These are phyloP conservation scores for Zosterops borbonicus DNA, from an alignment of 2,113 vertebrate genomes.

Conservation along the genomic window DNA sequence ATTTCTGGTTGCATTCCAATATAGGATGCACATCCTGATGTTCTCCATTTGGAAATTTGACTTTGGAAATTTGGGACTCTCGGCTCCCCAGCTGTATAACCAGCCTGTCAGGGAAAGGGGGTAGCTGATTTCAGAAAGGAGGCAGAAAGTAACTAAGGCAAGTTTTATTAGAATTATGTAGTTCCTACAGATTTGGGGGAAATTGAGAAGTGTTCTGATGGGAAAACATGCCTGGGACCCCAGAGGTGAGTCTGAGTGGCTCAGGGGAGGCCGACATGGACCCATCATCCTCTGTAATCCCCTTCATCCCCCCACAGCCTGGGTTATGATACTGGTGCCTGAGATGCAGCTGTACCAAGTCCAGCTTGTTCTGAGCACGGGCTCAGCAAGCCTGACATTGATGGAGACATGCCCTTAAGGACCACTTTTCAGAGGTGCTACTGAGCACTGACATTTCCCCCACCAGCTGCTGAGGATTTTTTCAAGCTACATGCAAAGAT, in stretches of 20 bases:
- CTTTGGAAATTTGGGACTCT: background rate
- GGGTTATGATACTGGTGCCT: background rate
- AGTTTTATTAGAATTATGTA: background rate
- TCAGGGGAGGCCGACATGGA: accelerated
- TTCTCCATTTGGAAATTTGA: background rate
- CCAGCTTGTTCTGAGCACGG: background rate
- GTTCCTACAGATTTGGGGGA: background rate
- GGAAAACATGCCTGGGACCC: background rate
- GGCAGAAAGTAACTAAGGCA: background rate
- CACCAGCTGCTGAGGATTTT: background rate
- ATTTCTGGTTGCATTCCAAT: background rate
- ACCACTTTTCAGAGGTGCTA: background rate
- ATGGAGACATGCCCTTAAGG: background rate
- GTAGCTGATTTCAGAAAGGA: background rate
- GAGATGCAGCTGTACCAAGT: background rate
- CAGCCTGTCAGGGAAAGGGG: background rate
- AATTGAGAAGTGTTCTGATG: background rate
- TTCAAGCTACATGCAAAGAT: background rate
- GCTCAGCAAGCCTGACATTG: background rate
- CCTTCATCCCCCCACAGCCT: accelerated
- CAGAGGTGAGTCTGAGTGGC: background rate
- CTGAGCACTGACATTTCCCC: background rate
- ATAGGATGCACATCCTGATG: background rate
- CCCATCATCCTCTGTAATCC: background rate
- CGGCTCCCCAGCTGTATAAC: background rate